Evolutionary conservation across 2,888 invertebrate species (phyloP).

Genomic region (Caenorhabditis doughertyi): DNA sequence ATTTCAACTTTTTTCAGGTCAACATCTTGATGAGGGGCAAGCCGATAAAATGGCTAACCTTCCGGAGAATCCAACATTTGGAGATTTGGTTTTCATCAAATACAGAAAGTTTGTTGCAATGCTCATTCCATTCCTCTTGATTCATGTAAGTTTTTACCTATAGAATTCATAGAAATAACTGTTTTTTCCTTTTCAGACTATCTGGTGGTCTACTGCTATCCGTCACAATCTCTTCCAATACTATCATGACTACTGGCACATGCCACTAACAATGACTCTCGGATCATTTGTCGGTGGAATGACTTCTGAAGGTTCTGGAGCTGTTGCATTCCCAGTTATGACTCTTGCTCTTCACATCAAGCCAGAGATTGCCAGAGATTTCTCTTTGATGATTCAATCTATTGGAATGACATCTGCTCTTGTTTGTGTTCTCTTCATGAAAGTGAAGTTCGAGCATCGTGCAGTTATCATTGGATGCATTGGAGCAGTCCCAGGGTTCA

Average conservation of each 20-base stretch:
- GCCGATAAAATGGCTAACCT: slow-evolving; percentile 67
- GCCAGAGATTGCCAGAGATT: slow-evolving; percentile 78
- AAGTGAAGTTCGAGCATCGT: slow-evolving; percentile 77
- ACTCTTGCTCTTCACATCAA: slow-evolving; percentile 78
- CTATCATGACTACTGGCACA: slow-evolving; percentile 80
- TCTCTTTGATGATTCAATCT: slow-evolving; percentile 79
- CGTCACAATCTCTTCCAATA: slow-evolving; percentile 77
- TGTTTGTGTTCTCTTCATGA: slow-evolving; percentile 82
- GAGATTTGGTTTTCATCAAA: slow-evolving; percentile 73
- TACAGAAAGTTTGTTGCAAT: slow-evolving; percentile 76
- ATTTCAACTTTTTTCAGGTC: slow-evolving; percentile 66
- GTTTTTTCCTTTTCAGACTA: slow-evolving; percentile 55
- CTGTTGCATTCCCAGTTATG: slow-evolving; percentile 81
- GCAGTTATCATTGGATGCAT: slow-evolving; percentile 78
- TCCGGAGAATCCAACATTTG: slow-evolving; percentile 67
- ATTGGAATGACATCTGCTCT: slow-evolving; percentile 82
- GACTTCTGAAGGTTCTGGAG: slow-evolving; percentile 81
- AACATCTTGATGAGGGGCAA: slow-evolving; percentile 73
- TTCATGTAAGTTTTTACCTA: slow-evolving; percentile 66
- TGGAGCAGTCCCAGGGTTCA: slow-evolving; percentile 81
- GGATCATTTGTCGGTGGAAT: slow-evolving; percentile 82
- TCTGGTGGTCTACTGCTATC: slow-evolving; percentile 81
- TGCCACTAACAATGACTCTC: slow-evolving; percentile 82
- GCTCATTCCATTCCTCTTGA: slow-evolving; percentile 73
- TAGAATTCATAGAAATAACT: background rate